Conservation (phyloP, 2,113 vertebrate genomes). For the Oenanthe oenanthe region DNA sequence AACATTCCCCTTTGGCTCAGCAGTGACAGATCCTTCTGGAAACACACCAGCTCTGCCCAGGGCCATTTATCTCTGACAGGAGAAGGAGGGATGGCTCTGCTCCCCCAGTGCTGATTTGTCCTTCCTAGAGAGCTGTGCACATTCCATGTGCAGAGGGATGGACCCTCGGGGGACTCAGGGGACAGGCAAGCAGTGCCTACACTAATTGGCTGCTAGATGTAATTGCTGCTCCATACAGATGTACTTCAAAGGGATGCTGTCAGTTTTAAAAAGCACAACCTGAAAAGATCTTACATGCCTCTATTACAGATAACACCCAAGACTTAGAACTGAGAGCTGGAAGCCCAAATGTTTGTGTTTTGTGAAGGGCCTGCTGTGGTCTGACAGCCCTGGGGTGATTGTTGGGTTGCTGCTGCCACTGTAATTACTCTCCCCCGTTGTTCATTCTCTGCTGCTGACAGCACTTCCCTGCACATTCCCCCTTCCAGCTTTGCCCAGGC, state of each 20-base stretch:
- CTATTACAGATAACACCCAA: not conserved
- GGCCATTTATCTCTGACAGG: not conserved
- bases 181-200: not conserved
- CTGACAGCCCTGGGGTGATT: not conserved
- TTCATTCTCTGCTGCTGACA: not conserved
- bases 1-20: not conserved
- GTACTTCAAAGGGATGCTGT: conserved; percentile 39
- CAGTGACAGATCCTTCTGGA: not conserved
- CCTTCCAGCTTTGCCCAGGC: not conserved
- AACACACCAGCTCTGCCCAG: not conserved
- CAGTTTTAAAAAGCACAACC: conserved; percentile 13
- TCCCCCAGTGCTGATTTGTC: not conserved
- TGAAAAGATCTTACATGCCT: conserved; percentile 19
- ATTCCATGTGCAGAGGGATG: not conserved
- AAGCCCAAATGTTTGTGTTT: not conserved
- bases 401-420: not conserved
- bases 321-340: not conserved
- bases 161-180: not conserved
- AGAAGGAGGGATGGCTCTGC: not conserved
- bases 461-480: not conserved
- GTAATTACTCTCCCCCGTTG: not conserved
- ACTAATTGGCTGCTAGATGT: conserved; percentile 12
- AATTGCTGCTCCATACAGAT: conserved; percentile 24
- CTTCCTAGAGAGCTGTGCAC: conserved; percentile 18
- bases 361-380: not conserved